Base-by-base conservation (phyloP, 2,888 invertebrate genomes). In the Cabera pusaria region DNA sequence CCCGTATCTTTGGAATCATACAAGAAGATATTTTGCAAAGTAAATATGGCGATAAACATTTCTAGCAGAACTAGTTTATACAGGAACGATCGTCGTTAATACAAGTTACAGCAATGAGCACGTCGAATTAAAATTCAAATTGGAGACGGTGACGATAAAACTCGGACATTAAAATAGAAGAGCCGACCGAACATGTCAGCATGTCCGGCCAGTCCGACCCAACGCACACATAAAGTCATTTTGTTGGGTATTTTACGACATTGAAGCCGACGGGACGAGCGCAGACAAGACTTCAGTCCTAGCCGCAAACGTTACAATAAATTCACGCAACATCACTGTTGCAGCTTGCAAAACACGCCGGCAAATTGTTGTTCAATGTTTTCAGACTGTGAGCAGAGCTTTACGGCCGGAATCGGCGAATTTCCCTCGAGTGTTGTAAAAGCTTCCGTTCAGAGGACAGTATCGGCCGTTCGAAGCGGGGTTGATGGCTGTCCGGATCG, bases 341-440 rank as follows among this genome's bases (percentile, higher is more conserved):
- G 62, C 57, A 61, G 52, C 52, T 59, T 58, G 59, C 66, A 62
- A 63, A 66, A 67, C 63, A 62, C 56, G 60, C 54, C 50, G 32
- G 55, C 55, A 69, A 71, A 73, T 70, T 71, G 71, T 68, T 68
- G 66, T 72, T 72, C 70, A 71, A 72, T 70, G 72, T 70, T 65
- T 59, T 60, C 61, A 47, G 55, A 47, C 49, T 58, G 58, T 65
- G 66, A 60, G 68, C 63, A 57, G 55, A 56, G 62, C 68, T 75
- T 76, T 74, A 76, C 66, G 63, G 58, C 64, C 54, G 62, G 77
- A 79, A 79, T 84, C 77, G 73, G 63, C 54, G 72, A 71, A 87
- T 86, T 86, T 87, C 87, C 87, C 86, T 41, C 27, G 86, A 78
- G 87, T 73, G 73, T 65, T 69, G 70, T 87, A 83, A 80, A 79